These are phyloP conservation scores for Ectemnius lituratus DNA, from an alignment of 2,888 invertebrate genomes.

Conservation along the genomic window DNA sequence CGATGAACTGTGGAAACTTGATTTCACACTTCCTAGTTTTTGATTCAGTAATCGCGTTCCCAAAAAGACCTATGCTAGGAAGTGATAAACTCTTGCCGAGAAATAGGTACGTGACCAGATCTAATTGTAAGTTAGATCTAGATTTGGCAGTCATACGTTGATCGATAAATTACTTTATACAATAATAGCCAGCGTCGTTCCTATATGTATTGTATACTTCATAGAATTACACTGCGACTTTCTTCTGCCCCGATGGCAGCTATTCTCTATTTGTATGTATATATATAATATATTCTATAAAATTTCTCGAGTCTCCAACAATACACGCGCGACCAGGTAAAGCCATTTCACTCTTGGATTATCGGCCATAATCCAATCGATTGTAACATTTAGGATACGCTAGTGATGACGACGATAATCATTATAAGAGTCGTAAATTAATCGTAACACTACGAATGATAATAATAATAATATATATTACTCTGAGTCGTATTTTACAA, in stretches of 20 bases:
- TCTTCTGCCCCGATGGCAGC: constrained; percentile 25
- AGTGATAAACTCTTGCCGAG: constrained; percentile 23
- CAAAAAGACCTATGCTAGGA: constrained; percentile 31
- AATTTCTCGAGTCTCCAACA: constrained; percentile 71
- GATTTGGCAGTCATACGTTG: constrained; percentile 1
- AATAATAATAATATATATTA: constrained; percentile 63
- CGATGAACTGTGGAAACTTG: constrained; percentile 1
- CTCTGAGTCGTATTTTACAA: constrained; percentile 67
- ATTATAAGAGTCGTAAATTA: constrained; percentile 36
- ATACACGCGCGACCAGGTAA: constrained; percentile 50
- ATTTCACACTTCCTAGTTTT: not conserved
- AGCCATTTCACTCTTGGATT: constrained; percentile 54
- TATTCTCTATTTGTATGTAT: constrained; percentile 32
- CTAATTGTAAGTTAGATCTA: not conserved
- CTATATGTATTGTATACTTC: constrained; percentile 26
- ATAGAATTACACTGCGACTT: constrained; percentile 40
- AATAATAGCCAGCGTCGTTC: constrained; percentile 48
- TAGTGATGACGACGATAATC: constrained; percentile 45
- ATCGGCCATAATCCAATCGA: constrained; percentile 54
- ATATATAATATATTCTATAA: constrained; percentile 64
- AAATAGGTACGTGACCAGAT: constrained; percentile 13
- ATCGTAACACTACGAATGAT: constrained; percentile 29
- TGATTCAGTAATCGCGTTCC: too few relatives aligned
- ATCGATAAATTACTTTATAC: constrained; percentile 52
- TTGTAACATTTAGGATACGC: constrained; percentile 49